phyloP scores from a whole-genome alignment of 2,797 vertebrate genomes.

The Acrossocheilus wenchowensis region DNA sequence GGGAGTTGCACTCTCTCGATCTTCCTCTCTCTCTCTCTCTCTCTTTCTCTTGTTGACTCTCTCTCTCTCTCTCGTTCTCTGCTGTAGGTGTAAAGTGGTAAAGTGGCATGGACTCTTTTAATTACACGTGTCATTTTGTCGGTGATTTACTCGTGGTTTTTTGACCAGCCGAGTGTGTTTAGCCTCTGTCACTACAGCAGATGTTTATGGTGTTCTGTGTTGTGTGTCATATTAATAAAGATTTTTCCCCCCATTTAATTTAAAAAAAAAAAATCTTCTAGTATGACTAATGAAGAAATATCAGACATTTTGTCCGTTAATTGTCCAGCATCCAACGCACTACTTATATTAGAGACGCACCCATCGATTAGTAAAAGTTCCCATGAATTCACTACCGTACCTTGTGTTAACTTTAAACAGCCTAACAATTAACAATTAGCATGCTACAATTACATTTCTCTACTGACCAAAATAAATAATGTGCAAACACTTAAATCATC shows the following conservation, averaged over 20 bases:
- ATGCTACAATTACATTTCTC: slow-evolving; percentile 13
- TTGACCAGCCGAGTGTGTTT: slow-evolving; percentile 92
- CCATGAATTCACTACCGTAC: slow-evolving; percentile 16
- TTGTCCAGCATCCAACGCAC: background rate
- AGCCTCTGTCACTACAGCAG: slow-evolving; percentile 67
- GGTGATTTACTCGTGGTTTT: slow-evolving; percentile 90
- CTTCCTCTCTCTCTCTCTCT: slow-evolving; percentile 42
- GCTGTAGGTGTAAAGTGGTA: slow-evolving; percentile 91
- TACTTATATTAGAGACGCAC: background rate
- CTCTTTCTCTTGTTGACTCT: slow-evolving; percentile 40
- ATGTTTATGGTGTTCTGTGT: slow-evolving; percentile 69
- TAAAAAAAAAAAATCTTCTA: background rate
- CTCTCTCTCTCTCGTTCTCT: slow-evolving; percentile 63
- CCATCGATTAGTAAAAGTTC: slow-evolving; percentile 11
- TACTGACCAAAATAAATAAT: slow-evolving; percentile 18
- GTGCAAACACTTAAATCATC: slow-evolving; percentile 29
- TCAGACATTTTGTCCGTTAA: slow-evolving; percentile 4
- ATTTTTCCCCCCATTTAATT: background rate
- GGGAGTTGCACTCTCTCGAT: slow-evolving; percentile 90
- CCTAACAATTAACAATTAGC: slow-evolving; percentile 16
- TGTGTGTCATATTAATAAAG: slow-evolving; percentile 34
- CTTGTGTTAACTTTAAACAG: slow-evolving; percentile 15
- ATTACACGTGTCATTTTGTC: slow-evolving; percentile 97
- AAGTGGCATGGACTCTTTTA: slow-evolving; percentile 91
- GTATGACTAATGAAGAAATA: slow-evolving; percentile 21